Evolutionary conservation across 2,888 invertebrate genomes (phyloP).

Genomic region (Galerucella pusilla): DNA sequence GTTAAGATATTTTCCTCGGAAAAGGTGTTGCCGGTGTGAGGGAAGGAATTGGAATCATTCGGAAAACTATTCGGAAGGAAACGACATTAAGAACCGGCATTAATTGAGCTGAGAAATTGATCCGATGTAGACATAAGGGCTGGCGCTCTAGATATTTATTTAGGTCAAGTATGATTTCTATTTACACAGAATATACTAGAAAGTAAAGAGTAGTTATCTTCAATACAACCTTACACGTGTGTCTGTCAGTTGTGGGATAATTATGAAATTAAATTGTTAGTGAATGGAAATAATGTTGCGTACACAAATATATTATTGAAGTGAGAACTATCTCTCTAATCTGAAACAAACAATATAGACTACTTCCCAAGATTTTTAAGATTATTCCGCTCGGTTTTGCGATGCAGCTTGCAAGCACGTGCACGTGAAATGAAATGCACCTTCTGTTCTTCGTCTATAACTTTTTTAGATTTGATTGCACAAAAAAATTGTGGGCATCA

Average conservation of each 20-base stretch:
- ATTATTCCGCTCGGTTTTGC: no score
- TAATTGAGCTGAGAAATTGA: slow-evolving; percentile 23
- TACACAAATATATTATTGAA: no score
- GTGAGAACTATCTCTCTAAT: no score
- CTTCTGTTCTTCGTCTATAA: no score
- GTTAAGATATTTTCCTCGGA: slow-evolving; percentile 9
- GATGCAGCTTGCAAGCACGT: no score
- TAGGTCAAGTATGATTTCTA: slow-evolving; percentile 10
- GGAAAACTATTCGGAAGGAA: slow-evolving; percentile 18
- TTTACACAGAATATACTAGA: not conserved
- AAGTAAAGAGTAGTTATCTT: not conserved
- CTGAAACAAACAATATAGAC: no score
- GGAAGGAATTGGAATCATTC: slow-evolving; percentile 5
- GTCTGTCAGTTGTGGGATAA: not conserved
- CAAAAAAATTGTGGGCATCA: no score
- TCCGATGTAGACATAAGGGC: not conserved
- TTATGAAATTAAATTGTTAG: no score
- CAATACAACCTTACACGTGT: not conserved
- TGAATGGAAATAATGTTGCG: no score
- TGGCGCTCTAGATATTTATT: slow-evolving; percentile 18
- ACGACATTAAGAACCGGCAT: not conserved
- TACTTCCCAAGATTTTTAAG: no score
- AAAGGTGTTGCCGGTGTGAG: not conserved
- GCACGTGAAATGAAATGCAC: no score
- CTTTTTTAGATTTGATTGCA: no score